Evolutionary conservation across 2,113 vertebrate species (phyloP).

Genomic region (Machaerirhynchus nigripectus): DNA sequence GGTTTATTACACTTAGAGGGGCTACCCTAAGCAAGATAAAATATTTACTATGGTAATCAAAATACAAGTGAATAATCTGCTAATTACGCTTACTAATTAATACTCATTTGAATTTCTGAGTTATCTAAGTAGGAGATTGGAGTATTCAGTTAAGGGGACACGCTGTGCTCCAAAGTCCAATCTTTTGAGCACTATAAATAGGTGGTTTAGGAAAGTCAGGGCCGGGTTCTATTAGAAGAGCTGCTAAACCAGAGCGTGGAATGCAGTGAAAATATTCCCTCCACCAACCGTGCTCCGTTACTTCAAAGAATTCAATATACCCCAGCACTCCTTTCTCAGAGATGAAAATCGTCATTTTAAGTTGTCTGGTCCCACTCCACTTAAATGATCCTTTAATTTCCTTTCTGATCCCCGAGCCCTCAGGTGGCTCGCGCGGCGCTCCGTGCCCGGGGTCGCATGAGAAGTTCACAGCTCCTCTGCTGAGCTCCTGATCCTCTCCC

Average conservation of each 20-base stretch:
- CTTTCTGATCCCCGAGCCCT: constrained; percentile 82
- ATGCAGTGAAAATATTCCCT: constrained; percentile 47
- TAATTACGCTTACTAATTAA: background rate
- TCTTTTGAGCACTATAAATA: constrained; percentile 33
- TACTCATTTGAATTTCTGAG: background rate
- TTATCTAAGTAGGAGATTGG: background rate
- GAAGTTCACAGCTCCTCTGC: constrained; percentile 85
- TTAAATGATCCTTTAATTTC: constrained; percentile 97
- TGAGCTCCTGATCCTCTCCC: constrained; percentile 84
- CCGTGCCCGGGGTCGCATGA: constrained; percentile 70
- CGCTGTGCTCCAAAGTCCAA: background rate
- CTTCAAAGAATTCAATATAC: constrained; percentile 72
- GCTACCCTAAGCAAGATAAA: background rate
- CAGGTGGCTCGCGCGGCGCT: constrained; percentile 74
- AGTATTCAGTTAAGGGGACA: background rate
- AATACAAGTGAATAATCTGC: background rate
- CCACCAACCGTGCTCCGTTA: background rate
- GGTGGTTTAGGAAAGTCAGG: background rate
- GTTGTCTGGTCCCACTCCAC: constrained; percentile 70
- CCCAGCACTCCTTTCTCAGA: constrained; percentile 46
- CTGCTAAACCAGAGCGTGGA: constrained; percentile 32
- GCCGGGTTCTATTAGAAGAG: background rate
- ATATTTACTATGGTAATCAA: background rate
- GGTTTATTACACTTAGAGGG: background rate
- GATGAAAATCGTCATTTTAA: constrained; percentile 32